Evolutionary conservation across 2,888 invertebrate species (phyloP).

Genomic region (Aproaerema taeniolella): DNA sequence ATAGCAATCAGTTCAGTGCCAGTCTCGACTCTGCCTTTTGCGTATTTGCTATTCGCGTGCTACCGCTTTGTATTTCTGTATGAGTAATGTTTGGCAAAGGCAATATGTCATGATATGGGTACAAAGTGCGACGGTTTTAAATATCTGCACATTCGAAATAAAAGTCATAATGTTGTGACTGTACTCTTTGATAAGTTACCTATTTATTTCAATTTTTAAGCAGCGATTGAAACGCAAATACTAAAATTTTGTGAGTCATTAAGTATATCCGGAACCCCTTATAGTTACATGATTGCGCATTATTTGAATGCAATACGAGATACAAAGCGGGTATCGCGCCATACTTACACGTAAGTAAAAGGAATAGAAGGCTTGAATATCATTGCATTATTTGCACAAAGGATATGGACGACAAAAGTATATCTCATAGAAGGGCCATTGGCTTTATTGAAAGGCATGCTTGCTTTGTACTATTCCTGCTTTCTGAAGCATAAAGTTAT

Average conservation of each 20-base stretch:
- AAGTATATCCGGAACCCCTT: slow-evolving; percentile 3
- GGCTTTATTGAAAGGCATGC: slow-evolving; percentile 65
- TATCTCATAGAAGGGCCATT: slow-evolving; percentile 57
- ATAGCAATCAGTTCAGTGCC: slow-evolving; percentile 46
- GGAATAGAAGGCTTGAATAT: slow-evolving; percentile 29
- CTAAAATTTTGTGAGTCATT: background rate
- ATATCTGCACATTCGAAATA: too few species aligned
- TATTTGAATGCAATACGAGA: slow-evolving; percentile 1
- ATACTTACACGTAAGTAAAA: slow-evolving; percentile 10
- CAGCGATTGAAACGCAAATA: background rate
- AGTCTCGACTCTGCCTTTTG: slow-evolving; percentile 32
- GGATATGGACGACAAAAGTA: slow-evolving; percentile 54
- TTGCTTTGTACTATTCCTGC: slow-evolving; percentile 59
- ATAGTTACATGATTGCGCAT: slow-evolving; percentile 3
- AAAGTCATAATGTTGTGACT: too few species aligned
- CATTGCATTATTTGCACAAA: slow-evolving; percentile 61
- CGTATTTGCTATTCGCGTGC: slow-evolving; percentile 31
- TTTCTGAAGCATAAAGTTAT: slow-evolving; percentile 71
- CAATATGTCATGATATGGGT: slow-evolving; percentile 6
- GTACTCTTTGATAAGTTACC: background rate
- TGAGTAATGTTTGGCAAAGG: slow-evolving; percentile 6
- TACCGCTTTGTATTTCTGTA: slow-evolving; percentile 30
- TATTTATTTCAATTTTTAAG: background rate
- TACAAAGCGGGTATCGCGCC: slow-evolving; percentile 3
- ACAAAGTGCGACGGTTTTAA: too few species aligned